Evolutionary conservation across 2,797 vertebrate species (phyloP), one percentile per base, ranked within the genome.

Genomic region (Telmatherina bonti): DNA sequence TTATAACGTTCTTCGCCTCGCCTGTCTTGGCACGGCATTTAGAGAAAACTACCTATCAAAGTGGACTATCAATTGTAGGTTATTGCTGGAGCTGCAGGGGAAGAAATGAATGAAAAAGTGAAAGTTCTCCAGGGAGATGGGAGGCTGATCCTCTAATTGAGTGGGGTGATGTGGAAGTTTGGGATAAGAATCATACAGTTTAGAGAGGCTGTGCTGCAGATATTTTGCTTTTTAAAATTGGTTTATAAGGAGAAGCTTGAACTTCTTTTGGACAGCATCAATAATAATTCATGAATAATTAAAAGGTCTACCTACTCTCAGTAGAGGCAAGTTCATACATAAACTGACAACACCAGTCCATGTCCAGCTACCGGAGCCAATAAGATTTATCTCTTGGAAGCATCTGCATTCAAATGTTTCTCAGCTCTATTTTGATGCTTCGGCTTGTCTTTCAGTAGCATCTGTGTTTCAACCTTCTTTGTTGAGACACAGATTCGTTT

Each of bases 1-100:
- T 84, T 76, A 84, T 85, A 53, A 53, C 60, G 55, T 72, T 79
- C 53, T 77, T 71, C 72, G 16, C 60, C 59, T 58, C 60, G 45
- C 70, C 71, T 64, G 69, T 79, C 68, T 54, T 79, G 76, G 64
- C 60, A 67, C 70, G 67, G 70, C 69, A 76, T 85, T 89, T 70
- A 77, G 65, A 70, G 85, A 78, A 78, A 85, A 69, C 75, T 36
- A 72, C 87, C 65, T 33, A 79, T 89, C 76, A 80, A 58, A 68
- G 61, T 18, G 55, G 59, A 52, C 76, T 66, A 85, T 90, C 77
- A 86, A 79, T 82, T 72, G 74, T 58, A 31, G 67, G 67, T 65
- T 79, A 73, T 87, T 74, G 74, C 64, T 59, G 51, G 38, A 38
- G 70, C 60, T 54, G 60, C 38, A 45, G 69, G 68, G 69, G 72